These are phyloP conservation scores for Coenobita brevimanus DNA, from an alignment of 1,140 invertebrate species.

Conservation along the genomic window DNA sequence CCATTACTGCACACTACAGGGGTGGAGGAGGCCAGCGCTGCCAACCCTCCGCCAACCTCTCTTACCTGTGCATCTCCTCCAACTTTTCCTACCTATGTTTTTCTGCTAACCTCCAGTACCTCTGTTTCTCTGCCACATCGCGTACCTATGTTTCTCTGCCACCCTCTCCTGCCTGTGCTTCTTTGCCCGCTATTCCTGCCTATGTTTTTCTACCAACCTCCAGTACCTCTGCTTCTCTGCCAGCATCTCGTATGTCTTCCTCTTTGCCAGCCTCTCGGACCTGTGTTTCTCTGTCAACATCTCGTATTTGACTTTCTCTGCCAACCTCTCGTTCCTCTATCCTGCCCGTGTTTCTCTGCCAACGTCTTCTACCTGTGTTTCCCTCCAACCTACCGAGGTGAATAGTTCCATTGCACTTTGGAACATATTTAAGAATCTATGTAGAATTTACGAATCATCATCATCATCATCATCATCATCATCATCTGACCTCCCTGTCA, in stretches of 20 bases:
- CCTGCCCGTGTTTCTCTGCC: not conserved
- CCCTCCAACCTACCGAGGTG: no score
- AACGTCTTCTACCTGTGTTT: not conserved
- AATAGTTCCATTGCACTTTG: not conserved
- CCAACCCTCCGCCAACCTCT: not conserved
- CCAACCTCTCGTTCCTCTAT: not conserved
- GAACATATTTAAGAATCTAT: no score
- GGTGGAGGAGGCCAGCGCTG: not conserved
- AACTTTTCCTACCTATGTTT: not conserved
- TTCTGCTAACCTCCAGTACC: no score
- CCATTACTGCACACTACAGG: slow-evolving; percentile 38
- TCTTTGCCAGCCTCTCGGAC: not conserved
- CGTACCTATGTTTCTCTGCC: not conserved
- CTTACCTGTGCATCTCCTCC: not conserved
- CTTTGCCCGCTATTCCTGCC: not conserved
- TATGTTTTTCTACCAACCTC: not conserved
- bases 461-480: no score
- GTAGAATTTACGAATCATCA: no score
- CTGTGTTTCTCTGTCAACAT: not conserved
- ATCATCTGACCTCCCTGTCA: no score
- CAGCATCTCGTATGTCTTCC: not conserved
- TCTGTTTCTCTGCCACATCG: not conserved
- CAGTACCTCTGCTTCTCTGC: not conserved
- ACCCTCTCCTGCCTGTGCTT: not conserved
- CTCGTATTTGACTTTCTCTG: not conserved